phyloP scores from a whole-genome alignment of 1,140 invertebrate species.

The Eriosoma lanigerum region DNA sequence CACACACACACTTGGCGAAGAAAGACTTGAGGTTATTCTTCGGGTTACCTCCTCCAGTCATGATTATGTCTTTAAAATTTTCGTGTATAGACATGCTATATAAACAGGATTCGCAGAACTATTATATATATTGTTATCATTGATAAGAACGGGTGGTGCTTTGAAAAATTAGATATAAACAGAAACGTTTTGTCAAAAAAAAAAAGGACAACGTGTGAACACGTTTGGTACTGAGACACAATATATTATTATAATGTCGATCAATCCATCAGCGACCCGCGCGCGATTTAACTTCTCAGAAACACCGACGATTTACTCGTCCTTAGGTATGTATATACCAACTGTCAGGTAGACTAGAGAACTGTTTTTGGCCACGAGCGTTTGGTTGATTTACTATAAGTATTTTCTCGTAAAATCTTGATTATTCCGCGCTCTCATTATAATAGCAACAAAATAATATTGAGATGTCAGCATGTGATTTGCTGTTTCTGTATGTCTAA shows the following conservation, averaged over 20 bases:
- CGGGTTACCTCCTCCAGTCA: conserved; percentile 1
- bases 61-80: background rate
- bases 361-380: background rate
- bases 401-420: background rate
- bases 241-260: background rate
- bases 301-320: background rate
- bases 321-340: background rate
- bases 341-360: too few relatives aligned
- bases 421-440: too few relatives aligned
- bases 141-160: conserved; percentile 10
- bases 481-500: too few relatives aligned
- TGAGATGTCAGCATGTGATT: too few relatives aligned
- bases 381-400: background rate
- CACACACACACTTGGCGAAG: background rate
- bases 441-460: too few relatives aligned
- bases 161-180: background rate
- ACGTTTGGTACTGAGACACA: background rate
- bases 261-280: background rate
- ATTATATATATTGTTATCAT: too few relatives aligned
- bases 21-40: conserved; percentile 6
- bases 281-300: background rate
- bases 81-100: background rate
- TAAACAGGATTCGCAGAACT: background rate
- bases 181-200: background rate
- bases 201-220: background rate